Base-by-base conservation (phyloP, 2,888 invertebrate genomes). In the Ommatoiulus sabulosus region DNA sequence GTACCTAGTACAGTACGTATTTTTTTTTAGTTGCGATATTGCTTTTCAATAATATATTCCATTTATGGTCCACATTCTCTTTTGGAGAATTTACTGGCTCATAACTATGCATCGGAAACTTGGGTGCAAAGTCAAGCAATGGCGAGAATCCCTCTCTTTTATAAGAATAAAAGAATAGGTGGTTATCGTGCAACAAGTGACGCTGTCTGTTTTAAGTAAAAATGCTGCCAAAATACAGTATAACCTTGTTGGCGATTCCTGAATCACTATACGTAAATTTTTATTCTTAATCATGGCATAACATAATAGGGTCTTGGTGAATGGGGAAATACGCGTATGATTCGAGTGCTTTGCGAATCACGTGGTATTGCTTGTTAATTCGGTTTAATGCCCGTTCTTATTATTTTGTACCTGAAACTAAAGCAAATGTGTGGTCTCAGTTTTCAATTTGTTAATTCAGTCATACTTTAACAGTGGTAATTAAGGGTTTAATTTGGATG, bases 281-380 rank as follows among this genome's bases (percentile, higher is more conserved):
- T 80, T 43, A 80, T 80, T 80, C 80, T 24, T 43, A 43, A 80
- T 43, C 35, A 24, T 15, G 80, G 80, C 80, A 80, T 80, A 80
- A 80, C 80, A 15, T 80, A 80, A 24, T 24, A 10, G n/a, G 24
- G 72, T 24, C 72, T 24, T 12, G 35, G 80, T 80, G 80, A 35
- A 35, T 43, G 35, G 80, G 80, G 15, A 35, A 35, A 35, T 35
- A 35, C 35, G 2, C 35, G 35, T 35, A 35, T 35, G 2, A 35
- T 35, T 35, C 35, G 24, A 10, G 72, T 10, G 1, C 35, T 35
- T 80, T 80, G 7, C 35, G 3, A 80, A n/a, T n/a, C n/a, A 57
- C n/a, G 3, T 57, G 57, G 57, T 80, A 80, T 80, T 80, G 12
- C 35, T 24, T 35, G 80, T 35, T 80, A 15, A 80, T 80, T 43